Base-by-base conservation (phyloP, 64 coral and sea anemone species). In the Acropora tenuis region DNA sequence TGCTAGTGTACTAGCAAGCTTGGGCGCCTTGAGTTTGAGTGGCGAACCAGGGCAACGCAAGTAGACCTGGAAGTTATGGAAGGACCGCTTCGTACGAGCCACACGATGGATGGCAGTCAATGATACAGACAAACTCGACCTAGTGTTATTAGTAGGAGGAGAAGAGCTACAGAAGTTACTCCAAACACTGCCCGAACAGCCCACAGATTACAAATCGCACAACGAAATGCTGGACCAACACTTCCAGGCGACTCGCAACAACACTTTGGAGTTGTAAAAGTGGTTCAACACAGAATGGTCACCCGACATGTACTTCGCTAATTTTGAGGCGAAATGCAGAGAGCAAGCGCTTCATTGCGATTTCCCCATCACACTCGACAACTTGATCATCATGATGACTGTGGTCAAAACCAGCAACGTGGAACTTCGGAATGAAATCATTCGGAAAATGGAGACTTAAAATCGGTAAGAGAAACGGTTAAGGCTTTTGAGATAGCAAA, bases 201-300 rank as follows among this genome's bases (percentile, higher is more conserved):
- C 92, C 52, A 89, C 87, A 1, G 30, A 89, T 58, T 89, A 89
- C 66, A 18, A 58, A 0, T 93, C 48, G 19, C 50, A 83, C 15
- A 13, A 89, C 11, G 30, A 58, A 43, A 48, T 76, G 47, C 78
- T 94, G 2, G 52, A 94, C 2, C 3, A 82, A 9, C 18, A 78
- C 77, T 82, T 94, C 17, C 75, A 93, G 41, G 92, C 67, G 2
- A 19, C 59, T 48, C 46, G 86, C 5, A 93, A 94, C 47, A 94
- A 89, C 50, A 93, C 86, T 0, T 18, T 76, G 19, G 92, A 89
- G 78, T 41, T 88, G 48, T 93, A 89, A 41, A 83, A 66, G 80
- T 81, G 52, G 7, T 93, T 93, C 47, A 93, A 73, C 55, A 82
- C 20, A 16, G 92, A 88, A 5, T 93, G 85, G 78, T 61, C 48